Evolutionary conservation across 1,140 invertebrate species (phyloP), one percentile per base, ranked within the genome.

Genomic region (Platyscapa corneri): DNA sequence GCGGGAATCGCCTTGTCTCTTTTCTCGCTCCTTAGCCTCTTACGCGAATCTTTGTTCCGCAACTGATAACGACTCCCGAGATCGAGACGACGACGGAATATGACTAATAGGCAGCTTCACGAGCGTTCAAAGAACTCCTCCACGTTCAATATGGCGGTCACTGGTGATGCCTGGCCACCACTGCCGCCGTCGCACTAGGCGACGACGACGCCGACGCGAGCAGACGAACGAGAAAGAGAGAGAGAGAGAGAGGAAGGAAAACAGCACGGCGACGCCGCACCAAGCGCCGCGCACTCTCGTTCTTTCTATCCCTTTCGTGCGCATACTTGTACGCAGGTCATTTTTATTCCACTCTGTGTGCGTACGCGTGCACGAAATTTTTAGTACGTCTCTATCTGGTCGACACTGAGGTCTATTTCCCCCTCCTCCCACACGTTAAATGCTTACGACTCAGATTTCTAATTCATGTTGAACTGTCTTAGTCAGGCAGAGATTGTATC

Each of bases 281-380:
- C 87, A 86, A 87, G 86, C 89, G 86, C 87, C 85, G 86, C 87
- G 83, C 87, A 30, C 32, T 30, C 56, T 32, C 32, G 34, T 23
- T 79, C 53, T 79, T 65, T 78, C 30, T 56, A 30, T 60, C 53
- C 23, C 34, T 79, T 86, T 53, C 82, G 82, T 86, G 82, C 85
- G 83, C 87, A 89, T 88, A 89, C 89, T 88, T 88, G 88, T 88
- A 88, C 88, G 88, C 88, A 88, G 90, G 86, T 88, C 86, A 86
- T 86, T 56, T 78, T 53, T 74, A 42, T 74, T 53, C 23, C 81
- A 23, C 37, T 75, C 65, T 14, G 77, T 20, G 23, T 65, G 32
- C 34, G 37, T 65, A n/a, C 5, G 70, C 64, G 60, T 70, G 39
- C n/a, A 20, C 27, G 39, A n/a, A 81, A 81, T 70, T 49, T 70